phyloP scores from a whole-genome alignment of 2,113 vertebrate species.

The Cepphus grylle region DNA sequence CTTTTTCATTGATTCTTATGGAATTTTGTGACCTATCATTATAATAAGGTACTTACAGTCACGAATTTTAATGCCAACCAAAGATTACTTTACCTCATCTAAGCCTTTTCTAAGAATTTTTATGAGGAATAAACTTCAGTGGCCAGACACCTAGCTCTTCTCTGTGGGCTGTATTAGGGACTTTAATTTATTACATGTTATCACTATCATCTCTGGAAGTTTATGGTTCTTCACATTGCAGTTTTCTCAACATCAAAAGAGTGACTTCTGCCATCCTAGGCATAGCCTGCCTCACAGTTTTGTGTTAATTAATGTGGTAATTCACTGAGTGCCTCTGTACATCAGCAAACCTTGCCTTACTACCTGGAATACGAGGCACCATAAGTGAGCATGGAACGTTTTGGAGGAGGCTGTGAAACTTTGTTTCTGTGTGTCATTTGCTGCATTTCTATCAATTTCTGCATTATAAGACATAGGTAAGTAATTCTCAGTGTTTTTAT shows the following conservation, averaged over 20 bases:
- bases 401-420: background rate
- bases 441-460: background rate
- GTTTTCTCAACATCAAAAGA: background rate
- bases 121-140: background rate
- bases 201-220: background rate
- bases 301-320: background rate
- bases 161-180: background rate
- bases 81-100: background rate
- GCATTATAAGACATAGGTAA: background rate
- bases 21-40: background rate
- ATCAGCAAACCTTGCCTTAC: background rate
- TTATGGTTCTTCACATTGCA: background rate
- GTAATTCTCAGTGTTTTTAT: background rate
- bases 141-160: background rate
- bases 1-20: background rate
- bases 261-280: background rate
- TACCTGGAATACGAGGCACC: background rate
- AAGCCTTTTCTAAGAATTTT: background rate
- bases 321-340: background rate
- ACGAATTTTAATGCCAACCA: background rate
- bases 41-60: background rate
- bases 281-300: background rate
- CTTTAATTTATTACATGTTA: background rate
- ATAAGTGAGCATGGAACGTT: accelerated
- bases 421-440: background rate